phyloP scores from a whole-genome alignment of 2,113 vertebrate species.

The Columba livia region DNA sequence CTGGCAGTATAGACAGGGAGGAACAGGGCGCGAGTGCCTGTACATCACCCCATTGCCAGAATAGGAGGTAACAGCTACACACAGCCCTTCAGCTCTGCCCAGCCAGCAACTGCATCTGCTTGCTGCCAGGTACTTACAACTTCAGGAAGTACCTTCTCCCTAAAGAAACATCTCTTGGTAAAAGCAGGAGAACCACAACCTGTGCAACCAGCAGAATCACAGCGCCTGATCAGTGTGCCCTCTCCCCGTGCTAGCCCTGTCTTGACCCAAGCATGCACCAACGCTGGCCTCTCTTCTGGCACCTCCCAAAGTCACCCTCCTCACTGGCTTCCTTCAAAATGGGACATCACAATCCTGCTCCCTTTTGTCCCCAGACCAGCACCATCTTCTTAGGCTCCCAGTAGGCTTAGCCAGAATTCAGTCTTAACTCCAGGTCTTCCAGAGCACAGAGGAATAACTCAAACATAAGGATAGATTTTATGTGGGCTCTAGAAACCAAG shows the following conservation, averaged over 20 bases:
- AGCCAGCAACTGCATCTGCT: not conserved
- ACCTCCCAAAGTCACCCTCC: not conserved
- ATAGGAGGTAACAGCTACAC: not conserved
- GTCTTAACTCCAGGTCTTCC: not conserved
- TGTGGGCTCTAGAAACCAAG: not conserved
- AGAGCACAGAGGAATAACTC: not conserved
- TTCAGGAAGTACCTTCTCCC: not conserved
- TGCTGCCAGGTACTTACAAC: not conserved
- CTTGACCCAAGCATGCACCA: not conserved
- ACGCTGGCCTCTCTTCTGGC: not conserved
- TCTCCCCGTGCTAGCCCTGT: fast-evolving
- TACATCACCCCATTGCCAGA: not conserved
- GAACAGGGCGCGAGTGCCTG: fast-evolving
- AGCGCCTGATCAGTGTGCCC: not conserved
- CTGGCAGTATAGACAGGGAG: fast-evolving
- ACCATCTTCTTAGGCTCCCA: not conserved
- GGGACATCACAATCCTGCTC: not conserved
- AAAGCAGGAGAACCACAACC: not conserved
- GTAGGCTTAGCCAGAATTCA: not conserved
- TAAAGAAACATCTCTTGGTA: not conserved
- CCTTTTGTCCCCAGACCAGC: not conserved
- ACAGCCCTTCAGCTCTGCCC: not conserved
- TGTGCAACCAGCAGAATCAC: not conserved
- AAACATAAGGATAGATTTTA: not conserved
- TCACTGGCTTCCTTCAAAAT: not conserved